Base-by-base conservation (phyloP, 2,888 invertebrate genomes). In the Platycheirus albimanus region DNA sequence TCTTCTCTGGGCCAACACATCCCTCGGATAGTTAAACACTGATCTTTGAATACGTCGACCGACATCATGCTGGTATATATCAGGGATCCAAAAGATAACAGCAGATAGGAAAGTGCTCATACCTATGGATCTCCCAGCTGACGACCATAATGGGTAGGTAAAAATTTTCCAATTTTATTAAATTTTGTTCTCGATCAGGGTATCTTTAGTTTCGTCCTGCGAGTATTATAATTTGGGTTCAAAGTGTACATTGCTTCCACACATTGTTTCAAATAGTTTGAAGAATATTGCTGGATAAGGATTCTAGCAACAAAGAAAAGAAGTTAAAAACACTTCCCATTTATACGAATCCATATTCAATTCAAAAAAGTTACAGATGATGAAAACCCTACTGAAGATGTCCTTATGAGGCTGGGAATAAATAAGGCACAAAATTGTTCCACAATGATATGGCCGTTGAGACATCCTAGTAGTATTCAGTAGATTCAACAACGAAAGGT, bases 81-180 rank as follows among this genome's bases (percentile, higher is more conserved):
- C 91, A 92, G 86, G 92, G 92, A 80, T 91, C n/a, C 92, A 10
- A 92, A 92, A 41, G 91, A 91, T 81, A 92, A 92, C 86, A 92
- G 92, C 17, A 92, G 92, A 7, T 92, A 92, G 41, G 91, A 91
- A 74, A 91, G 92, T 3, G 92, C n/a, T n/a, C n/a, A n/a, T 92
- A 63, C 91, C 91, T 10, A 91, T 92, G 87, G 91, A 92, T 86
- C 92, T 92, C 85, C n/a, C n/a, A n/a, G n/a, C 91, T 92, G 71
- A 88, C 92, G 51, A 92, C 92, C 85, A 92, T 92, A 83, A 89
- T 92, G 86, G 92, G 92, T 92, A 90, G 92, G 92, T 90, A 75
- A 77, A 85, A 71, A 85, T 83, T 75, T 84, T 84, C 66, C 78
- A 80, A 80, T n/a, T 83, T 85, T 72, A 36, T 58, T 66, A 47